Evolutionary conservation across 2,888 invertebrate species (phyloP).

Genomic region (Xestia rhomboidea): DNA sequence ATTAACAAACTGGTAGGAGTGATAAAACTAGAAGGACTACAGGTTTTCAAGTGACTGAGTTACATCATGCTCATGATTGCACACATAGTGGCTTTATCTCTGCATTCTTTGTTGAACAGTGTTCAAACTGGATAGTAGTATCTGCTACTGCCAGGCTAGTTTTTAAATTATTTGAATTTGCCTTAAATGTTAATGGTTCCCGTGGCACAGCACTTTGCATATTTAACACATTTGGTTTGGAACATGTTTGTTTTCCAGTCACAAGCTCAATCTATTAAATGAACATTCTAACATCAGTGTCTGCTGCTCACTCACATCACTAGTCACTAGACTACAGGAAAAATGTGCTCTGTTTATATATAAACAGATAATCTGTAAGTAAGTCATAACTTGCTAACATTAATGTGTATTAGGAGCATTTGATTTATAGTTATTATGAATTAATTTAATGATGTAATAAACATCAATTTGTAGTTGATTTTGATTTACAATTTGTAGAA

Average conservation of each 20-base stretch:
- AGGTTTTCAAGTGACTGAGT: slow-evolving; percentile 68
- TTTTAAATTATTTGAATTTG: slow-evolving; percentile 56
- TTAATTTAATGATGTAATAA: slow-evolving; percentile 64
- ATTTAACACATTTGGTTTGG: slow-evolving; percentile 50
- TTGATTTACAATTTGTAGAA: slow-evolving; percentile 60
- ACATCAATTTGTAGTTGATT: slow-evolving; percentile 50
- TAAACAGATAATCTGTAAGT: slow-evolving; percentile 56
- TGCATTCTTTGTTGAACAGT: slow-evolving; percentile 68
- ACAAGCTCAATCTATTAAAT: slow-evolving; percentile 26
- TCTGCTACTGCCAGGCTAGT: slow-evolving; percentile 47
- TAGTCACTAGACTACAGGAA: slow-evolving; percentile 41
- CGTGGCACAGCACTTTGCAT: slow-evolving; percentile 52
- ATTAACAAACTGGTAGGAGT: slow-evolving; percentile 69
- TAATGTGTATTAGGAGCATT: slow-evolving; percentile 54
- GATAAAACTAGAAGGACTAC: slow-evolving; percentile 71
- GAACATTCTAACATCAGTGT: slow-evolving; percentile 28
- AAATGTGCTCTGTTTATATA: slow-evolving; percentile 49
- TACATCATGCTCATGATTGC: slow-evolving; percentile 72
- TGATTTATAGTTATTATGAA: slow-evolving; percentile 59
- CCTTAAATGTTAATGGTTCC: slow-evolving; percentile 57
- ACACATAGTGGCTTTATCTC: slow-evolving; percentile 70
- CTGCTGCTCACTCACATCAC: slow-evolving; percentile 9
- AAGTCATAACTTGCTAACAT: slow-evolving; percentile 47
- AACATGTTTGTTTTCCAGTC: slow-evolving; percentile 40
- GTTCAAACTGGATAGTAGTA: slow-evolving; percentile 64